Base-by-base conservation (phyloP, 2,113 vertebrate genomes). In the Cromileptes altivelis region DNA sequence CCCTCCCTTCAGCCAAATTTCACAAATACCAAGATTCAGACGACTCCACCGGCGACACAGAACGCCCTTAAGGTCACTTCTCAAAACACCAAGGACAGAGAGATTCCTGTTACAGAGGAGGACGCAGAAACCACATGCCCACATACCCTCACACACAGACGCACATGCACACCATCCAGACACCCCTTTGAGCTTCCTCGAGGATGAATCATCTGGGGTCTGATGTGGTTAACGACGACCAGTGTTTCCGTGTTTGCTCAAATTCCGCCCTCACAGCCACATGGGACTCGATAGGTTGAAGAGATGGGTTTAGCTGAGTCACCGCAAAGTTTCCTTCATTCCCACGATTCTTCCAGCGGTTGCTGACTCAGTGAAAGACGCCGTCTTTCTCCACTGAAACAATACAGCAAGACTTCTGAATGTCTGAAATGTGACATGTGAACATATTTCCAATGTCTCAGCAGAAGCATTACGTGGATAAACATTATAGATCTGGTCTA, bases 191-290 rank as follows among this genome's bases (percentile, higher is more conserved):
- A 84, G 75, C 62, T 76, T 79, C 77, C 58, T 69, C 10, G 0
- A 14, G 14, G 57, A 79, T 89, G 89, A 89, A 23, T 91, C 84
- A 91, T 77, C 47, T 13, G 4, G 13, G 30, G 74, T 85, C 77
- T 89, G 86, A 91, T 92, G 91, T 92, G 90, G 89, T 90, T 89
- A 74, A 76, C 78, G 33, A 42, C 27, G 18, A 85, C 80, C 87
- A 84, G 80, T 56, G 37, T 87, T 91, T 91, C 80, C 56, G 27
- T 84, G 82, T 87, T 84, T 84, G 74, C 50, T 80, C 40, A 18
- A 57, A 85, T 79, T 87, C 75, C 25, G 9, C 78, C 85, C 76
- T 70, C 81, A 40, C 30, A 58, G 65, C 75, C 87, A 84, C 87
- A 87, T 78, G 76, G 67, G 81, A 86, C 37, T 70, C 15, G 27